Evolutionary conservation across 2,113 vertebrate genomes (phyloP).

Genomic region (Nestor notabilis): DNA sequence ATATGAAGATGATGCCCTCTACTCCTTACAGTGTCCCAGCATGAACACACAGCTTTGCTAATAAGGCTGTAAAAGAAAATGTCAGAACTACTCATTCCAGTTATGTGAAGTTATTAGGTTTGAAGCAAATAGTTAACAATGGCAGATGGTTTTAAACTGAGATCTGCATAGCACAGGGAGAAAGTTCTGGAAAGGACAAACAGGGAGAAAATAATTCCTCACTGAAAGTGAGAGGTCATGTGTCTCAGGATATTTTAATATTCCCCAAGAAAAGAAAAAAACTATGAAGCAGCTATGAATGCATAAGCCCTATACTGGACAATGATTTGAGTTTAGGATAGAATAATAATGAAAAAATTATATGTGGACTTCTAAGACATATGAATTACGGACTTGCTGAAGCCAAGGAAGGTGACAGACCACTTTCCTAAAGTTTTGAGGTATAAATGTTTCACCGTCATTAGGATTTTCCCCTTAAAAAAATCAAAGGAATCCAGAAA

Average conservation of each 20-base stretch:
- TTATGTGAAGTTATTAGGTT: not conserved
- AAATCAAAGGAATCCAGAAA: not conserved
- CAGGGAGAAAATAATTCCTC: slow-evolving; percentile 1
- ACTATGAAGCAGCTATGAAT: not conserved
- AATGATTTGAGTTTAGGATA: not conserved
- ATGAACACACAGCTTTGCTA: not conserved
- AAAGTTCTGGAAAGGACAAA: not conserved
- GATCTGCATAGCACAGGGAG: not conserved
- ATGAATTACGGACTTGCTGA: not conserved
- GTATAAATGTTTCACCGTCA: not conserved
- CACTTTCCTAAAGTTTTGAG: not conserved
- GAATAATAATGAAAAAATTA: not conserved
- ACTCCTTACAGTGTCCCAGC: not conserved
- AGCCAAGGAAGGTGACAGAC: not conserved
- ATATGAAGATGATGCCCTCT: not conserved
- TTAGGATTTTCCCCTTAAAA: not conserved
- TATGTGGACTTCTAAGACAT: not conserved
- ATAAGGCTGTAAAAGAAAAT: not conserved
- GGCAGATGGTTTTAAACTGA: slow-evolving; percentile 30
- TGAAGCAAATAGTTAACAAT: slow-evolving; percentile 26
- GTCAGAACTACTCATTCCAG: not conserved
- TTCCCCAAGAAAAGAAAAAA: not conserved
- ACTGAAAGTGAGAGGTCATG: not conserved
- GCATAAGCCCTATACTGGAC: not conserved
- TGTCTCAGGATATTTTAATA: not conserved